phyloP scores from a whole-genome alignment of 2,888 invertebrate genomes.

The Linyphia triangularis region DNA sequence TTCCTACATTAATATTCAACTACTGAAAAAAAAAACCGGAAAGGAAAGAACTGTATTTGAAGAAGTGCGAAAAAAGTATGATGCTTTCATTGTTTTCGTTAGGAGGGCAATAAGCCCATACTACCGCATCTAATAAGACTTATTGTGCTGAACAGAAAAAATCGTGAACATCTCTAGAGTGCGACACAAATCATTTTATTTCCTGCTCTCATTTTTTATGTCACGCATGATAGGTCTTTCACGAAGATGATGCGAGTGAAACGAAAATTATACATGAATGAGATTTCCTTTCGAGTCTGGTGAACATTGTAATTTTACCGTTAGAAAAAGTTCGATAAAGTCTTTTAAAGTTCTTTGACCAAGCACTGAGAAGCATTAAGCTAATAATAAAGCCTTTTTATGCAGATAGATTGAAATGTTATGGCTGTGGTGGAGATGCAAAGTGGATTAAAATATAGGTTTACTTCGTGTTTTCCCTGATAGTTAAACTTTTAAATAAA shows the following conservation, averaged over 20 bases:
- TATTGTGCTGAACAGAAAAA: no score
- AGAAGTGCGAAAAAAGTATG: background rate
- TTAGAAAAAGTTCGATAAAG: background rate
- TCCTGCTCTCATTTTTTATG: background rate
- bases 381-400: background rate
- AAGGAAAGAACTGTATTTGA: background rate
- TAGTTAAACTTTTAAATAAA: no score
- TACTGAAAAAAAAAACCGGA: no score
- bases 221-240: background rate
- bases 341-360: background rate
- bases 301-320: background rate
- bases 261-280: background rate
- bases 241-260: background rate
- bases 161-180: background rate
- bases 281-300: background rate
- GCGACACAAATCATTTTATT: background rate
- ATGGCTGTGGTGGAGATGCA: background rate
- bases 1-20: no score
- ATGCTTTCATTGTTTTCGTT: background rate
- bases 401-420: background rate
- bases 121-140: slow-evolving; percentile 21
- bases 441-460: no score
- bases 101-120: background rate
- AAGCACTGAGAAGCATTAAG: background rate
- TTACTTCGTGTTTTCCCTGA: no score